phyloP scores from a whole-genome alignment of 1,140 invertebrate species.

The Arctopsyche grandis region DNA sequence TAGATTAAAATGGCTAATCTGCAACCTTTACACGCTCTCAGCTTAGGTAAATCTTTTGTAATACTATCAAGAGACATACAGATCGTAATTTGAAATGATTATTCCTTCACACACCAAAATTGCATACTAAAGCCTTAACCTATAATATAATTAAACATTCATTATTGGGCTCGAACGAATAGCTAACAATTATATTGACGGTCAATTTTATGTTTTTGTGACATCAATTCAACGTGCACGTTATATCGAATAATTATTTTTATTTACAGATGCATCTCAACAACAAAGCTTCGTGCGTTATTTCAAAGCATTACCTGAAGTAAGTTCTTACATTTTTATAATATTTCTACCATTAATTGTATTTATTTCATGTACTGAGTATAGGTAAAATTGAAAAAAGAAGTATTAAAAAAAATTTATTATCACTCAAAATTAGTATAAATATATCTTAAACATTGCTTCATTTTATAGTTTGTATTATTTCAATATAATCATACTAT shows the following conservation, averaged over 20 bases:
- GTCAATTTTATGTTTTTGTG: neutral
- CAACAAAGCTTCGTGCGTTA: slow-evolving; percentile 70
- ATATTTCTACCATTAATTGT: no score
- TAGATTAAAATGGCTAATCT: slow-evolving; percentile 59
- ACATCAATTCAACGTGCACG: no score
- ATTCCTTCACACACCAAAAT: no score
- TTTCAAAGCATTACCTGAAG: slow-evolving; percentile 69
- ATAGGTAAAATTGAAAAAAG: no score
- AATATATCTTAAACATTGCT: neutral
- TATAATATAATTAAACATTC: slow-evolving; percentile 2
- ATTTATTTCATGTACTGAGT: no score
- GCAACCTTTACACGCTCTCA: slow-evolving; percentile 62
- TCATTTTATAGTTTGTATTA: neutral
- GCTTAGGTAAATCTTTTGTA: slow-evolving; percentile 59
- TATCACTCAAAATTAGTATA: no score
- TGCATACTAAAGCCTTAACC: no score
- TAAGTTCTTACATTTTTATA: slow-evolving; percentile 60
- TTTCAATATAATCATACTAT: neutral
- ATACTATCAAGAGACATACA: neutral
- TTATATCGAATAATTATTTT: no score
- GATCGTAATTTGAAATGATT: no score
- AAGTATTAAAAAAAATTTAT: no score
- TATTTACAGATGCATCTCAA: slow-evolving; percentile 67
- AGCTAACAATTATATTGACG: neutral
- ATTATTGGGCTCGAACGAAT: neutral